These are phyloP conservation scores for Siniperca chuatsi DNA, from an alignment of 2,113 vertebrate genomes.

Conservation along the genomic window DNA sequence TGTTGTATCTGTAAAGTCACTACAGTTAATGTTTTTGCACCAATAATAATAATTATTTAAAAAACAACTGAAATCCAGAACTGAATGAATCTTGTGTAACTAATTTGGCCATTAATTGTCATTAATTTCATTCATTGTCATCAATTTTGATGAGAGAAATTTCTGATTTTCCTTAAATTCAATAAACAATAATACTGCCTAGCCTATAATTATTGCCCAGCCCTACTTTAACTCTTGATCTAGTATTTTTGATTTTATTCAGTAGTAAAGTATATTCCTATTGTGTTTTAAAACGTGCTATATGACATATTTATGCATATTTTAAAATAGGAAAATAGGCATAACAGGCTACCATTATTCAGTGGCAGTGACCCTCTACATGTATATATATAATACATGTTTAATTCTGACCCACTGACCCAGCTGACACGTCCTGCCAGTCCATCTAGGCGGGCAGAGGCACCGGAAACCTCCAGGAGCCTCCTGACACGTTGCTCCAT, in stretches of 20 bases:
- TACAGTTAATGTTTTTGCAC: no score
- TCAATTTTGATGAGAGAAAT: background rate
- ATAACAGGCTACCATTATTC: background rate
- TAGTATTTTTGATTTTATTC: background rate
- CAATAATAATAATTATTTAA: no score
- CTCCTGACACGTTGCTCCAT: conserved; percentile 95
- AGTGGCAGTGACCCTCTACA: background rate
- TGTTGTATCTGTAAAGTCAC: no score
- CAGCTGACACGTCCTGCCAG: conserved; percentile 95
- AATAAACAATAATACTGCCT: no score
- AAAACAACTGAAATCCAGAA: no score
- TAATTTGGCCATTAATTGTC: background rate
- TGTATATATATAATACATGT: background rate
- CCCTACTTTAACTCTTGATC: background rate
- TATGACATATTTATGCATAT: background rate
- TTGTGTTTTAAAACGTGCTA: background rate
- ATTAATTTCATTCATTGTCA: background rate
- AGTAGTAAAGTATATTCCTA: background rate
- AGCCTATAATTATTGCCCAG: background rate
- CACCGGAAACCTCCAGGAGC: conserved; percentile 91
- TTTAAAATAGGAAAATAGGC: background rate
- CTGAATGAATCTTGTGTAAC: background rate
- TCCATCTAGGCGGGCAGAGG: conserved; percentile 95
- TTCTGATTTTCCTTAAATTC: no score
- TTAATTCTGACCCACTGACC: conserved; percentile 85